Conservation (phyloP, 1,140 invertebrate genomes). For the Propsilocerus akamusi region DNA sequence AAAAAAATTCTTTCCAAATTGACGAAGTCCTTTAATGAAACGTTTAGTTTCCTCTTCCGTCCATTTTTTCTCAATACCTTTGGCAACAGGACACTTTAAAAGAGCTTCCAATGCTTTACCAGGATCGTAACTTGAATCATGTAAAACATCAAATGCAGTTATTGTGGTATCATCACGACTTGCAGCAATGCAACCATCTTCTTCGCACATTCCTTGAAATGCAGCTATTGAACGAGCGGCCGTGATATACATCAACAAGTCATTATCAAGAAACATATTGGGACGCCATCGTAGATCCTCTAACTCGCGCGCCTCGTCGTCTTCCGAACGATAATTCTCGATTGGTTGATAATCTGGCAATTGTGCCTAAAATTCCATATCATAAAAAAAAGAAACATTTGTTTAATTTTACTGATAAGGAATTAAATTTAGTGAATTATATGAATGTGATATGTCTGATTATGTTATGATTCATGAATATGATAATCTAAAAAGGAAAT, state of each 20-base stretch:
- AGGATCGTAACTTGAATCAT: slow-evolving; percentile 88
- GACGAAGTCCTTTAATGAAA: slow-evolving; percentile 93
- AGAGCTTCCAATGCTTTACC: slow-evolving; percentile 87
- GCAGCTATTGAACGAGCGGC: slow-evolving; percentile 91
- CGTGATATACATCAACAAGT: slow-evolving; percentile 92
- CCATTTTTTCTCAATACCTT: slow-evolving; percentile 96
- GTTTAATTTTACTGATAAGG: no score
- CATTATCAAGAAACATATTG: slow-evolving; percentile 74
- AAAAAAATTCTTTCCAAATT: slow-evolving; percentile 99
- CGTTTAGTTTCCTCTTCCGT: slow-evolving; percentile 93
- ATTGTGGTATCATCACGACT: slow-evolving; percentile 94
- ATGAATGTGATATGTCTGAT: no score
- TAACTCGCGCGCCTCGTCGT: slow-evolving; percentile 20
- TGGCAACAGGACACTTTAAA: slow-evolving; percentile 90
- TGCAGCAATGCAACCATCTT: slow-evolving; percentile 91
- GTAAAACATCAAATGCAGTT: slow-evolving; percentile 87
- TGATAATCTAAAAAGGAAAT: no score
- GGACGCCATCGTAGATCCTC: slow-evolving; percentile 90
- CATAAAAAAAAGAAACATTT: no score
- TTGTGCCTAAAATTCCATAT: slow-evolving; percentile 17
- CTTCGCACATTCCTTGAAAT: slow-evolving; percentile 90
- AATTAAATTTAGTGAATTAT: no score
- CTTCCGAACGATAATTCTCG: slow-evolving; percentile 25
- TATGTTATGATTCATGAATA: no score
- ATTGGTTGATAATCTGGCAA: slow-evolving; percentile 28